These are phyloP conservation scores for Polypterus bichir DNA, from an alignment of 2,113 vertebrate genomes.

Conservation along the genomic window DNA sequence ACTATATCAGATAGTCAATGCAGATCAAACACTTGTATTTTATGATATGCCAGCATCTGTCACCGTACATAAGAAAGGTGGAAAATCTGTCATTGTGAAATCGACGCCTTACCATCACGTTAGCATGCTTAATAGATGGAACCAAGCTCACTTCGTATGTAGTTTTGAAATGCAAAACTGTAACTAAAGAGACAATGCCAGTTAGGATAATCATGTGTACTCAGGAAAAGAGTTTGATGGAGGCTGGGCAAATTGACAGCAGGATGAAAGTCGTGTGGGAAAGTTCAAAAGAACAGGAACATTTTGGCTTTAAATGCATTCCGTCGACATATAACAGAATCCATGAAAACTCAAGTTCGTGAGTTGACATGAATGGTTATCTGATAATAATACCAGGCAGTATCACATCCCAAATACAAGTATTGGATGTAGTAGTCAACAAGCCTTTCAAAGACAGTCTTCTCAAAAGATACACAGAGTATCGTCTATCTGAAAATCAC, in stretches of 20 bases:
- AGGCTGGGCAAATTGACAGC: background rate
- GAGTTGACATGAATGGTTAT: background rate
- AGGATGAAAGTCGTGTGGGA: slow-evolving; percentile 5
- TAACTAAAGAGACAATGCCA: no score
- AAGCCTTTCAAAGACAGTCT: slow-evolving; percentile 11
- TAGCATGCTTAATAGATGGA: no score
- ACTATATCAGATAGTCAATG: no score
- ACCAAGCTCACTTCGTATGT: no score
- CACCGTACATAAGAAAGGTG: no score
- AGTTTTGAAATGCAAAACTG: no score
- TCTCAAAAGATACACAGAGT: background rate
- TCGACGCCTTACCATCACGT: no score
- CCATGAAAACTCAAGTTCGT: slow-evolving; percentile 6
- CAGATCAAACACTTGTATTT: no score
- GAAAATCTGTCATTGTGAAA: no score
- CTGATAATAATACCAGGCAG: slow-evolving; percentile 7
- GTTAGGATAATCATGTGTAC: slow-evolving; percentile 3
- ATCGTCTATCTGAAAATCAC: no score
- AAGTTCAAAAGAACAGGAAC: slow-evolving; percentile 8
- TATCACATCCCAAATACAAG: slow-evolving; percentile 12
- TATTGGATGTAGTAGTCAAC: slow-evolving; percentile 12
- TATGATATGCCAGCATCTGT: no score
- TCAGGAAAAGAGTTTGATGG: slow-evolving; percentile 7
- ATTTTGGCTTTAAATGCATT: slow-evolving; percentile 15
- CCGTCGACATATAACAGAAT: slow-evolving; percentile 10